A percentile compares a stretch with the other conserved stretches of the same genome.
Evolutionary conservation across 2,797 vertebrate species (phyloP).

Genomic region (Smutsia temminckii): DNA sequence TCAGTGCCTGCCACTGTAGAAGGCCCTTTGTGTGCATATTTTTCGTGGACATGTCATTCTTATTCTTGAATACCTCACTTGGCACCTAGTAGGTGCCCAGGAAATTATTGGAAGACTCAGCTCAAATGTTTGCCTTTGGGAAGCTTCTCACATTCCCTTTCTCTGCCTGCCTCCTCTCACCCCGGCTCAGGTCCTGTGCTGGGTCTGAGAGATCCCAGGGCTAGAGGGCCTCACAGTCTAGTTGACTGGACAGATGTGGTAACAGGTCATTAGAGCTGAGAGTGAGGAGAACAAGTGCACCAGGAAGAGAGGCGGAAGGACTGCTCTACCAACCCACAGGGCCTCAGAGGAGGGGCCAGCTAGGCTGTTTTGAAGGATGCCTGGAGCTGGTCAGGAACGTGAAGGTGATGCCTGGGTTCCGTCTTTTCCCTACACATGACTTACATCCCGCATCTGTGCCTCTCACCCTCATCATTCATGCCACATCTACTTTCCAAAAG

Average conservation of each 20-base stretch:
- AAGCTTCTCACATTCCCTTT: not conserved
- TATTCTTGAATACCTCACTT: not conserved
- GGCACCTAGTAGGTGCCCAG: not conserved
- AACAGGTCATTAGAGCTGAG: not conserved
- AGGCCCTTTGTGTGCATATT: not conserved
- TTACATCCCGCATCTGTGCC: not conserved
- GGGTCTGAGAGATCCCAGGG: not conserved
- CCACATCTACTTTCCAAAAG: constrained; percentile 13
- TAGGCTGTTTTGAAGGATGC: not conserved
- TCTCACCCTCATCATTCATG: not conserved
- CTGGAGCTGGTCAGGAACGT: not conserved
- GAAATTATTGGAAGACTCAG: not conserved
- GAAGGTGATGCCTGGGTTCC: not conserved
- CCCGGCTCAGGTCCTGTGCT: not conserved
- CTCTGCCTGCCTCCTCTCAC: not conserved
- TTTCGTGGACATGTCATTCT: not conserved
- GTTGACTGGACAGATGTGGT: not conserved
- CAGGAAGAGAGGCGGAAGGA: not conserved
- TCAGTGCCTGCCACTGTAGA: not conserved
- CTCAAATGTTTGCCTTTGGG: not conserved
- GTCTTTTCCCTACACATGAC: not conserved
- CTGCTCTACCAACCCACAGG: not conserved
- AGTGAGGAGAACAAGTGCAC: not conserved
- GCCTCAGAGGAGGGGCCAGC: not conserved
- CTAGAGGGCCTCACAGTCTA: not conserved